Evolutionary conservation across 2,797 vertebrate species (phyloP), one percentile per base, ranked within the genome.

Genomic region (Okamejei kenojei): DNA sequence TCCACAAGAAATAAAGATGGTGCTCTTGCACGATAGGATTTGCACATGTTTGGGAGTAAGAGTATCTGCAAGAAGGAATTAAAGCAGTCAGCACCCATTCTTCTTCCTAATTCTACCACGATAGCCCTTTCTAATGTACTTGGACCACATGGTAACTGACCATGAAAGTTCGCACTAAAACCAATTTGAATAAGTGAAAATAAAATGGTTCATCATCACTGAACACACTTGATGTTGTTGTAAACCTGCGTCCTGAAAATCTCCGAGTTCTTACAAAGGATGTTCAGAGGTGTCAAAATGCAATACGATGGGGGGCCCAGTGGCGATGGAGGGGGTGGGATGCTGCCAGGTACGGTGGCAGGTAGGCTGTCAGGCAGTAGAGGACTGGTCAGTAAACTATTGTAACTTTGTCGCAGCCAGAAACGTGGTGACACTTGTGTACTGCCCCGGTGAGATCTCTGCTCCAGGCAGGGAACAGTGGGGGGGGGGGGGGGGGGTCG

Each of bases 1-100:
- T 93, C 98, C 98, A 95, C 97, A 98, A 8, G 97, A 95, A 90
- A 98, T 93, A 93, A 95, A 95, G 1, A 95, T 93, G 0, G 95
- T 95, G 94, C 96, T 96, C 96, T 97, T 97, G 93, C 93, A 93
- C 93, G 96, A 95, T 81, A 97, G 93, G 0, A 90, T 93, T 58
- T 93, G 94, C 82, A 98, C n/a, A 0, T 93, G 92, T 0, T 95
- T 95, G n/a, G 98, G 98, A 93, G 29, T 93, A 1, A 93, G 2
- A 94, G 95, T 95, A 94, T 96, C 98, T 98, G 93, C 7, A 93
- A 93, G 77, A 91, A 54, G 54, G 93, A 94, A 77, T 35, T 21
- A 45, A 73, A 29, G 1, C 15, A 17, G 15, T 74, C 26, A 74
- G 29, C 11, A 11, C 65, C 6, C 11, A 35, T 61, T 45, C 23